phyloP scores from a whole-genome alignment of 2,797 vertebrate species.

The Lacerta agilis region DNA sequence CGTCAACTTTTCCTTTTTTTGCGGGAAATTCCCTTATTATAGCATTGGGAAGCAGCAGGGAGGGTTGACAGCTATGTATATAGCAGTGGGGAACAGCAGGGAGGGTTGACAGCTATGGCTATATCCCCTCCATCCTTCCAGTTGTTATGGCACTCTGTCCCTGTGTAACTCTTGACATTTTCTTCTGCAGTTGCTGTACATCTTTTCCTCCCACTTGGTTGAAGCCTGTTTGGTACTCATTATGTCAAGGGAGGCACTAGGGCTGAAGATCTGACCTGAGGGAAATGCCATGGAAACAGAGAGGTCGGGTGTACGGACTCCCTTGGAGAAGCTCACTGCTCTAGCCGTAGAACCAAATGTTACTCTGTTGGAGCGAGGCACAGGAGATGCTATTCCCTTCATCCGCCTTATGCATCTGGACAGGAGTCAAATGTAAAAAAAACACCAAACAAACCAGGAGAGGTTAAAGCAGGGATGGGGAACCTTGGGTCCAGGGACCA shows the following conservation, averaged over 20 bases:
- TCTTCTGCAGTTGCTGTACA: background rate
- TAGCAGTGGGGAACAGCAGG: too few species aligned
- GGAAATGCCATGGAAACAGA: background rate
- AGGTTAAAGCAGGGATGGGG: background rate
- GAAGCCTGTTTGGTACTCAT: background rate
- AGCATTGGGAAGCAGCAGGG: too few species aligned
- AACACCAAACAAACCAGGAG: background rate
- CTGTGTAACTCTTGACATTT: background rate
- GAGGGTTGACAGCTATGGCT: background rate
- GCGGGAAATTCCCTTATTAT: too few species aligned
- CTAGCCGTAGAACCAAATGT: background rate
- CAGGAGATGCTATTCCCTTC: background rate
- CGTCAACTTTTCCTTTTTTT: too few species aligned
- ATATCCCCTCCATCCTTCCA: slow-evolving; percentile 14
- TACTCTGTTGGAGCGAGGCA: too few species aligned
- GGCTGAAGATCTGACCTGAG: fast-evolving
- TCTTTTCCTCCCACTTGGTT: slow-evolving; percentile 2
- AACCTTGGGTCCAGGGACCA: too few species aligned
- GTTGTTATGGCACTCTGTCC: background rate
- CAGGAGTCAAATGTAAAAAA: background rate
- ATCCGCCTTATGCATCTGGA: background rate
- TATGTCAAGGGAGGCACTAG: background rate
- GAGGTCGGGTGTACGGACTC: slow-evolving; percentile 6
- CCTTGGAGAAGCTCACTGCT: background rate
- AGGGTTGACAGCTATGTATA: too few species aligned